phyloP scores from a whole-genome alignment of 1,140 invertebrate species.

The Cotesia typhae region DNA sequence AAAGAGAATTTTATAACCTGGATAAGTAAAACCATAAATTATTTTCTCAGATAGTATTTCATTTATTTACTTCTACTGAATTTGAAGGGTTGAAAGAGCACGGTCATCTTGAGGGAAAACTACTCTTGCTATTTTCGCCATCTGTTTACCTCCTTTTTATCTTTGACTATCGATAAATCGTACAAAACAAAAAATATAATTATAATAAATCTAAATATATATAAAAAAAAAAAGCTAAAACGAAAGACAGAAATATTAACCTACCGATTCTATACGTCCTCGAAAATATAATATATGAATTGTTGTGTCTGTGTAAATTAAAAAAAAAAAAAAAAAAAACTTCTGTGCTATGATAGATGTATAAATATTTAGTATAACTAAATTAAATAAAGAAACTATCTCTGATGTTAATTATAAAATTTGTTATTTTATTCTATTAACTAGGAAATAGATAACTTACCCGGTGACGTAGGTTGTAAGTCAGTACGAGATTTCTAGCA shows the following conservation, averaged over 20 bases:
- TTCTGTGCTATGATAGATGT: background rate
- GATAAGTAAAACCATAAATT: background rate
- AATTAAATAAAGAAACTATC: background rate
- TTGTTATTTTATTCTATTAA: conserved; percentile 28
- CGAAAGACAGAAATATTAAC: conserved; percentile 8
- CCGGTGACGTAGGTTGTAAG: conserved; percentile 97
- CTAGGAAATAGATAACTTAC: conserved; percentile 66
- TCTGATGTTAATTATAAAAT: conserved; percentile 13
- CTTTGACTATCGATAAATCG: conserved; percentile 4
- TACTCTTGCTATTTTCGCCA: background rate
- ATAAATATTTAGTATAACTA: background rate
- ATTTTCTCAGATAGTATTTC: conserved; percentile 16
- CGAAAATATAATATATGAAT: no score
- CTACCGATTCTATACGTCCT: no score
- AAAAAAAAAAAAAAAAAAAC: conserved; percentile 23
- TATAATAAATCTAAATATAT: background rate
- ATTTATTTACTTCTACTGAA: conserved; percentile 22
- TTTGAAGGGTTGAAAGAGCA: conserved; percentile 3
- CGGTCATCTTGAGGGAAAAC: conserved; percentile 1
- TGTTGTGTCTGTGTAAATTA: conserved; percentile 13
- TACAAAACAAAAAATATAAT: background rate
- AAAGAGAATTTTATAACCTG: background rate
- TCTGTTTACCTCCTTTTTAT: conserved; percentile 3
- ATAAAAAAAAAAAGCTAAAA: background rate
- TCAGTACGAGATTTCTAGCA: conserved; percentile 95